Evolutionary conservation across 2,797 vertebrate species (phyloP), one percentile per base, ranked within the genome.

Genomic region (Sciaenops ocellatus): DNA sequence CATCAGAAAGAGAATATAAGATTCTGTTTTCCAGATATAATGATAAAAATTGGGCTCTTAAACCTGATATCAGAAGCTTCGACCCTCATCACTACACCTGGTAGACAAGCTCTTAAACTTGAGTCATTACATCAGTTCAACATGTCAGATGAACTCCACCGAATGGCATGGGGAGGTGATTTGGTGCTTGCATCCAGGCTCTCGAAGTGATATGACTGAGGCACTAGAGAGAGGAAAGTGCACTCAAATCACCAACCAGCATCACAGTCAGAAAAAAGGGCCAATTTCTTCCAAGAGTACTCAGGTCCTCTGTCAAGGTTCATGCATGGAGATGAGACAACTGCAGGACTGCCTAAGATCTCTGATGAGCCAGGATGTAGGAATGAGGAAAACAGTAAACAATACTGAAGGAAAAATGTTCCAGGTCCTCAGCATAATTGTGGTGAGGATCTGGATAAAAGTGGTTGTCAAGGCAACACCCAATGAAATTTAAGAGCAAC

Each of bases 261-360:
- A 76, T 79, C 73, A 60, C 72, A 77, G 81, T 81, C 73, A 74
- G 80, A 87, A 69, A 38, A 85, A 64, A 34, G 51, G 79, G 67
- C 79, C 90, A 90, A 87, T 93, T 90, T 85, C 62, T 75, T 87
- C 71, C 56, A 56, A 88, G 92, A 81, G 89, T 52, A 61, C 82
- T 88, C 52, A 64, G 62, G 72, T 85, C 57, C 64, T 70, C 55
- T 51, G 51, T 63, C 69, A 83, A 90, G 81, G 76, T 83, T 80
- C 76, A 74, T 6, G 57, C 30, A 3, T 80, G 57, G 63, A 77
- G 73, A 86, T 87, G 79, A 87, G 80, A 87, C 63, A 30, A 73
- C 77, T 85, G 48, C 69, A 70, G 62, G 55, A 59, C 75, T 70
- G 80, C 61, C 70, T 18, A 18, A 72, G 79, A 87, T 87, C 46